Conservation (phyloP, 2,888 invertebrate genomes). For the Cryptophagus acutangulus region DNA sequence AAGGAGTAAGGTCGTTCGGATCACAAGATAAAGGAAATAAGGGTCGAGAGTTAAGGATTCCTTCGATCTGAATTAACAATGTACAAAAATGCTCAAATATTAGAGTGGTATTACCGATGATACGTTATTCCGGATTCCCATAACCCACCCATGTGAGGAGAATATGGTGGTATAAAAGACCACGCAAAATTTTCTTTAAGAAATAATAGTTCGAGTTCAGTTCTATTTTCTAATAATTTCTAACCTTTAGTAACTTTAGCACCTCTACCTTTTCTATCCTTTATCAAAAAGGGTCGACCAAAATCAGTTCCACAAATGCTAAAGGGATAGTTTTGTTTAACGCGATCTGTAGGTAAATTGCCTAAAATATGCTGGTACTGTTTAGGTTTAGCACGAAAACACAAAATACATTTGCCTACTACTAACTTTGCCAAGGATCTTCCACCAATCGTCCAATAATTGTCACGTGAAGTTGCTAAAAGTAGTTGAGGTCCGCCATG, state of each 20-base stretch:
- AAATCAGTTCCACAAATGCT: constrained; percentile 19
- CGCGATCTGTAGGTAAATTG: constrained; percentile 12
- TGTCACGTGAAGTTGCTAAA: constrained; percentile 11
- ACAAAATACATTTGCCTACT: constrained; percentile 13
- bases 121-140: constrained; percentile 18
- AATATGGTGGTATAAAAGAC: constrained; percentile 18
- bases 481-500: constrained; percentile 16
- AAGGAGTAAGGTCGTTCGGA: too few relatives aligned
- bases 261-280: constrained; percentile 10
- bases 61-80: too few relatives aligned
- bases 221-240: too few relatives aligned
- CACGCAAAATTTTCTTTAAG: constrained; percentile 2
- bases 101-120: too few relatives aligned
- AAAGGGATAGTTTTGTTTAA: constrained; percentile 16
- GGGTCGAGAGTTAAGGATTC: too few relatives aligned
- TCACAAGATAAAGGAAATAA: too few relatives aligned
- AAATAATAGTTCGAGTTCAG: too few relatives aligned
- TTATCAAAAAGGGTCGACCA: constrained; percentile 16
- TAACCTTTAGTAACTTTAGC: constrained; percentile 14
- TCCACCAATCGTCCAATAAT: constrained; percentile 19
- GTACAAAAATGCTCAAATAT: too few relatives aligned
- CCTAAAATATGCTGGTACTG: constrained; percentile 14
- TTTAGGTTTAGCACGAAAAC: constrained; percentile 15
- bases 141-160: constrained; percentile 19
- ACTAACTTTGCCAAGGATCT: constrained; percentile 7